phyloP scores from a whole-genome alignment of 92 coral and sea anemone species.

The Porites rus region DNA sequence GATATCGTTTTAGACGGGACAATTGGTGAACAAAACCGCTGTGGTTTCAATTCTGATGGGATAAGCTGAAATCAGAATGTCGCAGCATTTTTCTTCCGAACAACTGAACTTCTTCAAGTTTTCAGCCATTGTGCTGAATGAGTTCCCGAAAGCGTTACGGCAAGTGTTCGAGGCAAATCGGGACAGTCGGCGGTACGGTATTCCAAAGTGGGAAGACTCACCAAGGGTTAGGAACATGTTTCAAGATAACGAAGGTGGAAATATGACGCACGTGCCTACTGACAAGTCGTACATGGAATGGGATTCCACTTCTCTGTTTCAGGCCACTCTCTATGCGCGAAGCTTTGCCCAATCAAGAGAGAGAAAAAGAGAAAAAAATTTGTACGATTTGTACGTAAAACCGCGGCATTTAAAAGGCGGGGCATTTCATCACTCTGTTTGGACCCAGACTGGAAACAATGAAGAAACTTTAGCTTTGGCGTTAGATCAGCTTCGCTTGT shows the following conservation, averaged over 20 bases:
- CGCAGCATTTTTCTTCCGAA: neutral
- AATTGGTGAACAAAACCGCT: too few relatives aligned
- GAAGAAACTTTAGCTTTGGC: conserved; percentile 50
- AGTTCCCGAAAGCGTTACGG: conserved; percentile 13
- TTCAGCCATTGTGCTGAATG: neutral
- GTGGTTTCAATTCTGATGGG: too few relatives aligned
- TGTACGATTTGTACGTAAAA: conserved; percentile 34
- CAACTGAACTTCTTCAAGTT: conserved; percentile 26
- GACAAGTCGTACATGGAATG: conserved; percentile 22
- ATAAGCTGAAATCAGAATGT: too few relatives aligned
- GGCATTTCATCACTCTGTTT: conserved; percentile 43
- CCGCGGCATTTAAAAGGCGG: conserved; percentile 5
- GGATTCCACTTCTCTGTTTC: conserved; percentile 52
- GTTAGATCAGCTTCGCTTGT: conserved; percentile 48
- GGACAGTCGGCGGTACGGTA: conserved; percentile 22
- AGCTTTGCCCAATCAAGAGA: conserved; percentile 12
- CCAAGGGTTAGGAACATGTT: neutral
- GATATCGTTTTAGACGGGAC: too few relatives aligned
- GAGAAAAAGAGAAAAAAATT: neutral
- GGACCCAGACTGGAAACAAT: conserved; percentile 2
- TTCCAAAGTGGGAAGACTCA: conserved; percentile 47
- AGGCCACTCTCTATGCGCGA: conserved; percentile 42
- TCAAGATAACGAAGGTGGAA: neutral
- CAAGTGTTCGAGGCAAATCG: conserved; percentile 2
- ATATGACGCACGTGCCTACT: neutral